A percentile compares a stretch with the other conserved stretches of the same genome.
Evolutionary conservation across 1,140 invertebrate genomes (phyloP).

Genomic region (Ostrea denselamellosa): DNA sequence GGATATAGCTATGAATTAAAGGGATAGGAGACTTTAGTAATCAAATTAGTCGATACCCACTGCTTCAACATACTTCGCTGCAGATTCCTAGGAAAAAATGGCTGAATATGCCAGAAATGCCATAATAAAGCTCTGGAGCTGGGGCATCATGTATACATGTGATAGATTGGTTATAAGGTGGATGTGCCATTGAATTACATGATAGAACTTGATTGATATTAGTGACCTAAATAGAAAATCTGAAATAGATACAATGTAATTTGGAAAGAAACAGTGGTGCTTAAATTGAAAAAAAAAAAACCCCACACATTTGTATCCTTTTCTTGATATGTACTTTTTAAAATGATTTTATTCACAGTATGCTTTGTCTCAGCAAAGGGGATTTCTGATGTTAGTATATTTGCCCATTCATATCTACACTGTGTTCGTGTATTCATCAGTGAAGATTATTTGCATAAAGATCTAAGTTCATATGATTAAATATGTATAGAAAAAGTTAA

Average conservation of each 20-base stretch:
- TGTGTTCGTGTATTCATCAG: too few species aligned
- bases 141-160: not conserved
- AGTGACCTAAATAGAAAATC: not conserved
- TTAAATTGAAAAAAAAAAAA: too few species aligned
- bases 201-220: not conserved
- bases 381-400: too few species aligned
- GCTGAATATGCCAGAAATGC: not conserved
- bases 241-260: not conserved
- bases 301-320: too few species aligned
- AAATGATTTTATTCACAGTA: too few species aligned
- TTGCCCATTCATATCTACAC: too few species aligned
- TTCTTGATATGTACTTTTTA: too few species aligned
- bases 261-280: not conserved
- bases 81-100: not conserved
- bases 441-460: too few species aligned
- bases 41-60: constrained; percentile 13
- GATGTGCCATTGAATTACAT: not conserved
- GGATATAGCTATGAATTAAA: constrained; percentile 23
- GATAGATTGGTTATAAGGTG: not conserved
- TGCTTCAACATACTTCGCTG: not conserved
- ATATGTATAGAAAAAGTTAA: too few species aligned
- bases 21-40: constrained; percentile 22
- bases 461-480: too few species aligned
- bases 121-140: not conserved
- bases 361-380: too few species aligned